Evolutionary conservation across 2,113 vertebrate genomes (phyloP).

Genomic region (Scytalopus superciliaris): DNA sequence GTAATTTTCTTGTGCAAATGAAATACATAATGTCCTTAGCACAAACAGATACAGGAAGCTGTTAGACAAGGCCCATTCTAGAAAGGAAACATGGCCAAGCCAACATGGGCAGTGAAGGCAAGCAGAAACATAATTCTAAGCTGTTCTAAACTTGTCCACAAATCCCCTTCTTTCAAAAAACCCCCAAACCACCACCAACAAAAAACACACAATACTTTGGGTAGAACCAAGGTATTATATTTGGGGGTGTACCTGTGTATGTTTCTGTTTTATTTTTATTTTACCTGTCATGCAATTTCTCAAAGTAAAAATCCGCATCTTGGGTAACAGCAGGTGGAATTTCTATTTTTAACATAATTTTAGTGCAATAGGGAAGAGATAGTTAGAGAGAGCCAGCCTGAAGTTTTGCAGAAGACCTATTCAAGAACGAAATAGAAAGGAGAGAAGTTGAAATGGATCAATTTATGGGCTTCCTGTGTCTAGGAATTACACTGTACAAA

Average conservation of each 20-base stretch:
- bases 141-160: neutral
- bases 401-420: neutral
- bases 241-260: neutral
- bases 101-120: neutral
- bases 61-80: neutral
- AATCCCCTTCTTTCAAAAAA: neutral
- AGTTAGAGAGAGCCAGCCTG: neutral
- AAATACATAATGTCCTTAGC: neutral
- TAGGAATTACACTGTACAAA: neutral
- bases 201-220: neutral
- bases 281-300: neutral
- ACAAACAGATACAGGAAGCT: neutral
- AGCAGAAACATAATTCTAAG: neutral
- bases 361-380: neutral
- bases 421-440: neutral
- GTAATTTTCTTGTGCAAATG: neutral
- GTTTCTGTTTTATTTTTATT: neutral
- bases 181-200: neutral
- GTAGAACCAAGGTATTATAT: neutral
- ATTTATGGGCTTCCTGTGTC: neutral
- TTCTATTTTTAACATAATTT: neutral
- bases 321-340: neutral
- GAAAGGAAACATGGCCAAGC: neutral
- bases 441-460: neutral
- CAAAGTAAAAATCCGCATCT: neutral